Evolutionary conservation across 2,797 vertebrate genomes (phyloP), one percentile per base, ranked within the genome.

Genomic region (Sebastes trivittatus): DNA sequence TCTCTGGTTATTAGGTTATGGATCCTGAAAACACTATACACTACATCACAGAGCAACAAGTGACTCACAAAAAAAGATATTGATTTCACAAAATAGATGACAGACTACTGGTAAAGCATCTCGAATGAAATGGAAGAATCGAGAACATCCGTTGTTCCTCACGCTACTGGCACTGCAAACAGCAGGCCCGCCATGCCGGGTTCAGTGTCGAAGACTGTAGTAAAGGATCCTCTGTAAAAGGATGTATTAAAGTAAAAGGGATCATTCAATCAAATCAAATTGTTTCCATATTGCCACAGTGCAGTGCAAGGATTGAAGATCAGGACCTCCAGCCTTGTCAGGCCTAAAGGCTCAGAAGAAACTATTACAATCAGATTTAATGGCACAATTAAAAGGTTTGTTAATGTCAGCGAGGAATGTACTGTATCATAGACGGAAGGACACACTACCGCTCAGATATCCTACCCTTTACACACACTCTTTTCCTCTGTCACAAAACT

Each of bases 281-380:
- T 54, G 73, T 76, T 91, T 81, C 74, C 80, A 81, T 29, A 64
- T 66, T 75, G 23, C 67, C 23, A 22, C 32, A 32, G 20, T 52
- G 52, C 55, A 32, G 29, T n/a, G 6, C 11, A 63, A 20, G 3
- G 56, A 80, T 1, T 85, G 25, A 59, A 58, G 60, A 76, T 23
- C 42, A 63, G 49, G 38, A 75, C 54, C 60, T 74, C 65, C 56
- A 68, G 63, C 49, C 20, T 76, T 2, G 2, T 61, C 27, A n/a
- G 30, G 34, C 13, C 61, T 56, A 11, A 62, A 70, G 65, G 56
- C 54, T 88, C 32, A 77, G 66, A 75, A 76, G 49, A 74, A 66
- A 38, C 61, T 32, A 67, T 87, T 86, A 76, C 38, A 88, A 77
- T 88, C 81, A 84, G 46, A 73, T 67, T 71, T 79, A 83, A 87